These are phyloP conservation scores for Cyanocitta stelleri DNA, from an alignment of 2,113 vertebrate species.

Conservation along the genomic window DNA sequence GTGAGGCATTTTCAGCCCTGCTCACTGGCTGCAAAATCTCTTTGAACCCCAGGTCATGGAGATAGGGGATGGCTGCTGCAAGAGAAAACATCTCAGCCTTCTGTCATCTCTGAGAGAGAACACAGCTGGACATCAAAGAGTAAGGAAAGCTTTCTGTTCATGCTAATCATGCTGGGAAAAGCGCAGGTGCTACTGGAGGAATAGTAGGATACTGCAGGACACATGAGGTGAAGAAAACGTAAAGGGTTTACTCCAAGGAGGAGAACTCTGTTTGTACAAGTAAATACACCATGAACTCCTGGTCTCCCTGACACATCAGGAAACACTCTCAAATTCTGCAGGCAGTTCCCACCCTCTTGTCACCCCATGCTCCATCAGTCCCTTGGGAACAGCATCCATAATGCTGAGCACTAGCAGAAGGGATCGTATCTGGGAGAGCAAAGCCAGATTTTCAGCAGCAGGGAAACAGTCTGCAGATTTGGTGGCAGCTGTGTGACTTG, in stretches of 20 bases:
- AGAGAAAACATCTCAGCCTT: not conserved
- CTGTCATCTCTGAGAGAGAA: not conserved
- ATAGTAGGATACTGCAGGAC: not conserved
- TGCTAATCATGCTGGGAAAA: not conserved
- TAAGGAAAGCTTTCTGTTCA: not conserved
- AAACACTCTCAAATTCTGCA: not conserved
- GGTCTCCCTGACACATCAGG: not conserved
- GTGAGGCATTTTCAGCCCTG: not conserved
- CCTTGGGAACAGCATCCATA: not conserved
- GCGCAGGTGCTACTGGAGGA: not conserved
- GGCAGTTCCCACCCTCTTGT: not conserved
- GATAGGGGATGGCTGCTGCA: not conserved
- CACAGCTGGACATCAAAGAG: not conserved
- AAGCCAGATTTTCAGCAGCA: not conserved
- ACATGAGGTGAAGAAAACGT: not conserved
- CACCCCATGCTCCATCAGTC: not conserved
- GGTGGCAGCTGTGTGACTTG: not conserved
- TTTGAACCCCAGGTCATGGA: not conserved
- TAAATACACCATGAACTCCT: not conserved
- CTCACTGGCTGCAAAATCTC: not conserved
- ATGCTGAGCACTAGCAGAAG: not conserved
- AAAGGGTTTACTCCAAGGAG: not conserved
- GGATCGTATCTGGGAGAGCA: not conserved
- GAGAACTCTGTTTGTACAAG: not conserved
- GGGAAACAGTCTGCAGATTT: not conserved